Percentiles rank a stretch among this genome's conserved stretches.
Conservation (phyloP, 2,797 vertebrate genomes). For the Cossypha dichroa region DNA sequence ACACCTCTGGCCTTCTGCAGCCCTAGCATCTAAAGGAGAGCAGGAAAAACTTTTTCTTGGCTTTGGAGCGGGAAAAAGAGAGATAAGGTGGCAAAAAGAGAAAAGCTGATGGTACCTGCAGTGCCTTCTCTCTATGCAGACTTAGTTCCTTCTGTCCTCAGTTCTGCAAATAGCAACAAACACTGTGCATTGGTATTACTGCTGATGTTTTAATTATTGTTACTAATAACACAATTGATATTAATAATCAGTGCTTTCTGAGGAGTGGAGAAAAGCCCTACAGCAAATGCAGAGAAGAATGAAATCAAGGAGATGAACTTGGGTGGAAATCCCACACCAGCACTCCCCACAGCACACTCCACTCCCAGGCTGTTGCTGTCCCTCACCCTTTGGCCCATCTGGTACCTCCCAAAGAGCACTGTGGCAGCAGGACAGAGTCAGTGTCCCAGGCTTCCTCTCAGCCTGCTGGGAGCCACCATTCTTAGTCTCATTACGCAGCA, state of each 20-base stretch:
- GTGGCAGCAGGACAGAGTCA: background rate
- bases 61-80: background rate
- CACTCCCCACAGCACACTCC: fast-evolving
- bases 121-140: background rate
- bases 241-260: background rate
- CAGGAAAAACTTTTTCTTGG: background rate
- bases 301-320: background rate
- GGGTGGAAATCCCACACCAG: background rate
- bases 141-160: background rate
- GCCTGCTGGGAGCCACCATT: background rate
- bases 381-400: background rate
- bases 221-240: background rate
- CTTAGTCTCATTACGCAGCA: fast-evolving
- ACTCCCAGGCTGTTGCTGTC: fast-evolving
- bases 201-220: background rate
- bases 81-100: background rate
- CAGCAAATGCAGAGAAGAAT: background rate
- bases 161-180: background rate
- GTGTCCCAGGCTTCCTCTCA: background rate
- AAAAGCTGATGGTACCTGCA: background rate
- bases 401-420: background rate
- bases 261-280: background rate
- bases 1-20: background rate
- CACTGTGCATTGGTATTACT: background rate
- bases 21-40: background rate